phyloP scores from a whole-genome alignment of 2,888 invertebrate genomes.

The Lasioglossum malachurum region DNA sequence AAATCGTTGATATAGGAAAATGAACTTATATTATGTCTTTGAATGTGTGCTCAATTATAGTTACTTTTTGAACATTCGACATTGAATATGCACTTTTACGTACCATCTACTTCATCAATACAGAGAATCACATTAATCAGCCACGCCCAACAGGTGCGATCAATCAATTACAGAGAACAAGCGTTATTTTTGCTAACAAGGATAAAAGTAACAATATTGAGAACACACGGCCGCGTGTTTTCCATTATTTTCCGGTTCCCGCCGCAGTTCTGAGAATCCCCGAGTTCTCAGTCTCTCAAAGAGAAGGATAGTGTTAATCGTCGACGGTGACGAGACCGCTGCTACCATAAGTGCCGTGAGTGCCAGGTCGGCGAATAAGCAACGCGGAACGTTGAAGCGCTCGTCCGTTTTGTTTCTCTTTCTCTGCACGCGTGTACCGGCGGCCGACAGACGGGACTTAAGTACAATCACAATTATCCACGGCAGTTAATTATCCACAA shows the following conservation, averaged over 20 bases:
- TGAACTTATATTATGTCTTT: too few species aligned
- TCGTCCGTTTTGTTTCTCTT: slow-evolving; percentile 12
- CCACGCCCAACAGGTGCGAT: not conserved
- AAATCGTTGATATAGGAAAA: not conserved
- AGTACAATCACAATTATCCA: slow-evolving; percentile 80
- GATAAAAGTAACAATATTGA: not conserved
- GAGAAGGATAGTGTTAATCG: slow-evolving; percentile 21
- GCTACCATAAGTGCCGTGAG: slow-evolving; percentile 1
- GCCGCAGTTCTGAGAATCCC: slow-evolving; percentile 75
- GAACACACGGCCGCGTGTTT: not conserved
- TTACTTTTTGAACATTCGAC: too few species aligned
- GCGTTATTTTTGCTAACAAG: not conserved
- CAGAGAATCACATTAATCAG: not conserved
- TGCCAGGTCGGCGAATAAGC: not conserved
- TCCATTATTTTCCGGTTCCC: slow-evolving; percentile 69
- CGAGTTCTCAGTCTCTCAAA: not conserved
- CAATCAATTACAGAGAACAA: not conserved
- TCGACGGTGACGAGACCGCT: slow-evolving; percentile 5
- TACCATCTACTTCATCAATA: not conserved
- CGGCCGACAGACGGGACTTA: slow-evolving; percentile 60
- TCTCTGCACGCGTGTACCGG: slow-evolving; percentile 31
- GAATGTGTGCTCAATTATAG: too few species aligned
- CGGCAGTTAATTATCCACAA: slow-evolving; percentile 80
- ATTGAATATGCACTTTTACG: not conserved
- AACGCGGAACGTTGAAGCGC: slow-evolving; percentile 22